phyloP scores from a whole-genome alignment of 2,797 vertebrate species.

The Eulemur coronatus region DNA sequence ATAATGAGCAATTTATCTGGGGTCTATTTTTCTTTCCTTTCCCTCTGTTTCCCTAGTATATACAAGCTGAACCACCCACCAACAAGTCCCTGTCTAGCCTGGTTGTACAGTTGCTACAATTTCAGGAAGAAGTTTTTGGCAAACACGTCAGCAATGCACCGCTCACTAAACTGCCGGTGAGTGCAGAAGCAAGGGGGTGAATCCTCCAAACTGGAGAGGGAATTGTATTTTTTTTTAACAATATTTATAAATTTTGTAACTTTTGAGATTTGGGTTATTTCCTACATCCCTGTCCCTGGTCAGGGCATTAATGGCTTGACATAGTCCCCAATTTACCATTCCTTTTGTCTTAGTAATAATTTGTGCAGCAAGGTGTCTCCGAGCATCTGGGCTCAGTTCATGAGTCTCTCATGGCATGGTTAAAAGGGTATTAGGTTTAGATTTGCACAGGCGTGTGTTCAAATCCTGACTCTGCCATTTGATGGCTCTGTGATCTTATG shows the following conservation, averaged over 20 bases:
- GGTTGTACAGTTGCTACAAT: conserved; percentile 97
- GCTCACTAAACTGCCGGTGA: conserved; percentile 96
- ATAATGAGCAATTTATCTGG: not conserved
- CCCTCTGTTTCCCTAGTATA: conserved; percentile 88
- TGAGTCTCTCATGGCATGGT: not conserved
- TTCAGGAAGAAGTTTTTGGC: conserved; percentile 98
- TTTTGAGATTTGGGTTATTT: conserved; percentile 27
- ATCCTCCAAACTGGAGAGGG: not conserved
- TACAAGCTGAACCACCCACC: conserved; percentile 98
- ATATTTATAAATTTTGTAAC: not conserved
- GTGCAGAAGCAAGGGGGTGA: conserved; percentile 3
- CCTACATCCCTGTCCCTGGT: not conserved
- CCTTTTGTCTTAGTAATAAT: conserved; percentile 13
- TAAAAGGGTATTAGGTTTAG: not conserved
- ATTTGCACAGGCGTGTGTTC: conserved; percentile 22
- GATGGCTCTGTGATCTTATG: not conserved
- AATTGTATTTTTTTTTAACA: not conserved
- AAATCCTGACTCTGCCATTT: not conserved
- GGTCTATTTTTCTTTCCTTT: not conserved
- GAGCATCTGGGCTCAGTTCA: not conserved
- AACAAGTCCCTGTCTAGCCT: conserved; percentile 98
- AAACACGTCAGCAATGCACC: conserved; percentile 98
- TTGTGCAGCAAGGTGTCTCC: not conserved
- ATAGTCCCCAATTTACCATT: not conserved
- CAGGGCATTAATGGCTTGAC: not conserved